Conservation (phyloP, 1,140 invertebrate species). For the Apocrypta bakeri region DNA sequence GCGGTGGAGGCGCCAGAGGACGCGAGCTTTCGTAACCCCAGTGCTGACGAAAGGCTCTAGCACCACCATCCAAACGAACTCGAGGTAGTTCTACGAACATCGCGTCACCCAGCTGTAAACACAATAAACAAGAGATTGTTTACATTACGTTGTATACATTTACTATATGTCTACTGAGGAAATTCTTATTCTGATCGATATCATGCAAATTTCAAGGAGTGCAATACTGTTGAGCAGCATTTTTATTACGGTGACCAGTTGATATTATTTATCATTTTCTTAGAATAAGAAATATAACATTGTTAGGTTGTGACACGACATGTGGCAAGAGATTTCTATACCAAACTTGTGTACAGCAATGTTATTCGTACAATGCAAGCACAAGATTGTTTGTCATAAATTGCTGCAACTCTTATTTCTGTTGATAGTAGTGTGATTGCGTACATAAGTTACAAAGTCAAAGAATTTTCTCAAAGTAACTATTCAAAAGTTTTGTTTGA, state of each 20-base stretch:
- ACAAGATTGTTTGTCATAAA: background rate
- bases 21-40: constrained; percentile 80
- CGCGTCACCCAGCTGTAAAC: constrained; percentile 76
- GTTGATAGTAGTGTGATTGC: background rate
- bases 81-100: constrained; percentile 80
- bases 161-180: background rate
- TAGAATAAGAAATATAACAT: background rate
- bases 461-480: background rate
- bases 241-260: background rate
- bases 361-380: background rate
- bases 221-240: background rate
- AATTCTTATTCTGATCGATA: background rate
- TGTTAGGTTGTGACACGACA: background rate
- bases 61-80: constrained; percentile 81
- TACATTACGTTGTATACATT: background rate
- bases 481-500: background rate
- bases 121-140: background rate
- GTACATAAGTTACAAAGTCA: background rate
- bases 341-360: background rate
- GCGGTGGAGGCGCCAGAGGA: constrained; percentile 77
- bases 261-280: background rate
- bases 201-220: background rate
- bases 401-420: background rate
- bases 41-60: constrained; percentile 76
- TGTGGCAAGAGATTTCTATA: background rate